phyloP scores from a whole-genome alignment of 2,888 invertebrate species.

The Sisyra nigra region DNA sequence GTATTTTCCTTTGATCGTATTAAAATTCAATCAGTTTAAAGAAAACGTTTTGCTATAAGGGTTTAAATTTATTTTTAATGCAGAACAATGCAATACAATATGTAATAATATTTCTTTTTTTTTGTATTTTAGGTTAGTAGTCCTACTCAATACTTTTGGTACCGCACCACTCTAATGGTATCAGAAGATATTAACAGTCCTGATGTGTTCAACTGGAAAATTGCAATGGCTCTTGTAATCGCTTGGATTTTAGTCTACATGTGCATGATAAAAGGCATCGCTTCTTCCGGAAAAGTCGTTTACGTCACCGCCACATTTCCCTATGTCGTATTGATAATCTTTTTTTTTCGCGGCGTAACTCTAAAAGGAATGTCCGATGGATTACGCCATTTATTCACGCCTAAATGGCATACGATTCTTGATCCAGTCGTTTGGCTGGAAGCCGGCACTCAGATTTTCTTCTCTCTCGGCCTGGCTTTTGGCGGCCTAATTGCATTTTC shows the following conservation, averaged over 20 bases:
- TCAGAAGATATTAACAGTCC: conserved; percentile 78
- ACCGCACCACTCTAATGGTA: conserved; percentile 78
- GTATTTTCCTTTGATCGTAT: too few species aligned
- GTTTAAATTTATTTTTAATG: too few species aligned
- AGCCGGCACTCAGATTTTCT: conserved; percentile 95
- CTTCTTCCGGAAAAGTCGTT: conserved; percentile 91
- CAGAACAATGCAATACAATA: too few species aligned
- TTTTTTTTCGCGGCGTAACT: conserved; percentile 88
- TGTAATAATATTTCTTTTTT: conserved; percentile 14
- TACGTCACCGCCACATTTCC: conserved; percentile 96
- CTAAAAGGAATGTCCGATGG: conserved; percentile 79
- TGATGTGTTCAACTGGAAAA: conserved; percentile 80
- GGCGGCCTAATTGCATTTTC: conserved; percentile 93
- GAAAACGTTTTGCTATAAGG: too few species aligned
- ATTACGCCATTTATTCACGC: conserved; percentile 75
- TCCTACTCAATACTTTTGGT: conserved; percentile 93
- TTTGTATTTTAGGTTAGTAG: conserved; percentile 71
- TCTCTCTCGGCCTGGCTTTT: conserved; percentile 87
- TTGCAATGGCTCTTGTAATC: conserved; percentile 67
- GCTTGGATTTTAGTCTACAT: conserved; percentile 92
- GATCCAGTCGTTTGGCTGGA: conserved; percentile 96
- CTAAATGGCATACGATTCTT: conserved; percentile 77
- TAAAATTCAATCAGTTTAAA: too few species aligned
- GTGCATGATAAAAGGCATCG: conserved; percentile 96
- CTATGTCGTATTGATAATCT: conserved; percentile 86